These are phyloP conservation scores for Bergia sp. DNA, from an alignment of 92 coral and sea anemone genomes.

Conservation along the genomic window DNA sequence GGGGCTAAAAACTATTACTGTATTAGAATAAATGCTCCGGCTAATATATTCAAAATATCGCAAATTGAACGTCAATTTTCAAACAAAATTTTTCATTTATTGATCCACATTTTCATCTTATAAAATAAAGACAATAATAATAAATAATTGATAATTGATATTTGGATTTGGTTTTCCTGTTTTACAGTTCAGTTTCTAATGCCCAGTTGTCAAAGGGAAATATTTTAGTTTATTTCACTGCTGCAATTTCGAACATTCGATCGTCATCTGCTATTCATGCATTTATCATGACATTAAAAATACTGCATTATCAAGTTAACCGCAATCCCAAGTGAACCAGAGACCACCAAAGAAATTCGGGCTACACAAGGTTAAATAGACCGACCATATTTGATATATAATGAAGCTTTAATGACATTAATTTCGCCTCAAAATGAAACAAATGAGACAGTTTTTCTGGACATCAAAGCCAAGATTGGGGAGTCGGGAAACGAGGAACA, in stretches of 20 bases:
- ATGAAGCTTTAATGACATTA: neutral
- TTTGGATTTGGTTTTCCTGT: too few species aligned
- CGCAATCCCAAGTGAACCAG: neutral
- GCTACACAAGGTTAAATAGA: neutral
- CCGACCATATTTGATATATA: neutral
- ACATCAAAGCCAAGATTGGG: neutral
- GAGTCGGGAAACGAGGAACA: neutral
- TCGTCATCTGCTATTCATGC: neutral
- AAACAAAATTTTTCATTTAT: neutral
- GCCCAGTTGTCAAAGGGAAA: too few species aligned
- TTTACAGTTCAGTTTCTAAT: too few species aligned
- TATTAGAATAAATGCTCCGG: neutral
- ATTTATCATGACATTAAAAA: neutral
- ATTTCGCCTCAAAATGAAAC: neutral
- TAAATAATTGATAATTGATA: too few species aligned
- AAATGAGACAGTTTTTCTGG: neutral
- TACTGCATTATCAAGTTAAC: neutral
- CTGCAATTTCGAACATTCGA: too few species aligned
- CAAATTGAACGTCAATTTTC: too few species aligned
- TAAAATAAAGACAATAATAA: too few species aligned
- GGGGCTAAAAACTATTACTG: neutral
- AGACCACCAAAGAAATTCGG: constrained; percentile 16
- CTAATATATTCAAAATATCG: neutral
- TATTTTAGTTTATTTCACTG: too few species aligned
- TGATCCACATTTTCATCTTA: neutral